phyloP scores from a whole-genome alignment of 2,113 vertebrate species.

The Chlorodrepanis virens region DNA sequence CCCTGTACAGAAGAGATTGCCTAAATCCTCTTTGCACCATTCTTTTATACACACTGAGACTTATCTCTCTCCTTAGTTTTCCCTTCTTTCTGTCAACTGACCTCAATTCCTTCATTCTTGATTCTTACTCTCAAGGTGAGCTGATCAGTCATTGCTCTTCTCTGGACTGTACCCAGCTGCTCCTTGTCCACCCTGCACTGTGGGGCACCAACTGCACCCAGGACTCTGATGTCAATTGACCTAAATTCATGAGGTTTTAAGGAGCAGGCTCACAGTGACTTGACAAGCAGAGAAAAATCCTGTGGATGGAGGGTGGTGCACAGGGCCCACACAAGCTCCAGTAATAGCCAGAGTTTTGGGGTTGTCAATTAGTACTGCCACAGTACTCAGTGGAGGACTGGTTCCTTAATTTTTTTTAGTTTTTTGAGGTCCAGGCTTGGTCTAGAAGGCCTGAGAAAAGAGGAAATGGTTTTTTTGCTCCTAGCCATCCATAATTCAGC shows the following conservation, averaged over 20 bases:
- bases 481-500: background rate
- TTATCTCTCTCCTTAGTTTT: background rate
- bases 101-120: background rate
- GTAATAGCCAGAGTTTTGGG: background rate
- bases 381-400: background rate
- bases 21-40: background rate
- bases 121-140: background rate
- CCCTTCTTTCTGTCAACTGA: background rate
- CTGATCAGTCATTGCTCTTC: background rate
- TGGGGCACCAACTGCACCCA: background rate
- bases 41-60: background rate
- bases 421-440: background rate
- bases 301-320: too few species aligned
- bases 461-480: background rate
- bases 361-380: background rate
- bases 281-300: background rate
- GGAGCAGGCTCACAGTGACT: background rate
- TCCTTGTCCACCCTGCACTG: background rate
- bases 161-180: background rate
- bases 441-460: background rate
- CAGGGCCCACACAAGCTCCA: background rate
- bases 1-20: background rate
- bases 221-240: background rate
- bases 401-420: background rate
- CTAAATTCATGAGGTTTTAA: background rate